These are phyloP conservation scores for Zosterops pallidus DNA, from an alignment of 2,113 vertebrate species.

Conservation along the genomic window DNA sequence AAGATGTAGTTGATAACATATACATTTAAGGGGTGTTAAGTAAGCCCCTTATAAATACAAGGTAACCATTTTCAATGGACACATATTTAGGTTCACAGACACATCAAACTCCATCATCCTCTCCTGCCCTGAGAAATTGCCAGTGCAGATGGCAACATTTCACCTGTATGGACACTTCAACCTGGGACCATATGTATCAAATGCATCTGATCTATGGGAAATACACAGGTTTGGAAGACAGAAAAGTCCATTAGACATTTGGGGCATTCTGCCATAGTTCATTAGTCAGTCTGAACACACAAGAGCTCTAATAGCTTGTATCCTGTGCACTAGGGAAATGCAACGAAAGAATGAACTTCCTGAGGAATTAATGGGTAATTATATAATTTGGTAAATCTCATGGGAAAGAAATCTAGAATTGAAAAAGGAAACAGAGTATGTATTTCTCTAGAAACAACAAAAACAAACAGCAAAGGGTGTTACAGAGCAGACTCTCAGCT, in stretches of 20 bases:
- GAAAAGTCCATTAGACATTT: background rate
- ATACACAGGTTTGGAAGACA: background rate
- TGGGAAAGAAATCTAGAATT: conserved; percentile 22
- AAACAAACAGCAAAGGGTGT: conserved; percentile 31
- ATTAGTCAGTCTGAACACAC: conserved; percentile 1
- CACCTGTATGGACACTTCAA: background rate
- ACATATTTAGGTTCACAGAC: background rate
- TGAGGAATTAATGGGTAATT: conserved; percentile 49
- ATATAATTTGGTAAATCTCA: conserved; percentile 32
- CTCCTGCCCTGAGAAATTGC: background rate
- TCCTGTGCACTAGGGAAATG: conserved; percentile 46
- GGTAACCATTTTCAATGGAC: background rate
- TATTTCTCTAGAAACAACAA: conserved; percentile 29
- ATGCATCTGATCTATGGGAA: background rate
- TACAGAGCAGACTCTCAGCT: background rate
- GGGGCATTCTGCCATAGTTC: background rate
- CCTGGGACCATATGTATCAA: background rate
- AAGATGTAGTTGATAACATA: background rate
- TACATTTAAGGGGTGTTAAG: background rate
- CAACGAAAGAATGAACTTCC: conserved; percentile 47
- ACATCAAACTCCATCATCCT: background rate
- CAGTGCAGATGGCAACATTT: background rate
- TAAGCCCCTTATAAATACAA: background rate
- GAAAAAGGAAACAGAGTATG: background rate
- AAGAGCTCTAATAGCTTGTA: conserved; percentile 25